Base-by-base conservation (phyloP, 2,113 vertebrate species). In the Myrmophylax atrothorax region DNA sequence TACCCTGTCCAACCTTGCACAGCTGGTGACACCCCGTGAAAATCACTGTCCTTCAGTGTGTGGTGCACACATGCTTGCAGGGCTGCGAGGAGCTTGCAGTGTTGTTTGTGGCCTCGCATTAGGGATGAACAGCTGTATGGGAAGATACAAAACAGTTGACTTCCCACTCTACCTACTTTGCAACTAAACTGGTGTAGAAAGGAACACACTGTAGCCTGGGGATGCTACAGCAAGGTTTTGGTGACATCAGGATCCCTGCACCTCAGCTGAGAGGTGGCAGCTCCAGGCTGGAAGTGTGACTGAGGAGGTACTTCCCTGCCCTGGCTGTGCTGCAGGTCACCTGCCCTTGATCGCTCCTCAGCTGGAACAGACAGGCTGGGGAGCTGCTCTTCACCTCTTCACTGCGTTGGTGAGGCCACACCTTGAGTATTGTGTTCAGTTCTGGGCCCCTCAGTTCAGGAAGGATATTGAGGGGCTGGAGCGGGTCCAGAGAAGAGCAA, bases 1-100 rank as follows among this genome's bases (percentile, higher is more conserved):
- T 70, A 29, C 24, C 20, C 37, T 76, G 49, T 55, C 70, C 44
- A 40, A 3, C 0, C 0, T 18, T 0, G 0, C 23, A 35, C 3
- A 2, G 37, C n/a, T 91, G 81, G 47, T 37, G 25, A 62, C 62
- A 68, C 10, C 31, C 6, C 4, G 44, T 22, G 64, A 56, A 58
- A 66, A 23, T 29, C 3, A 0, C 35, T 62, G 15, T 56, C 8
- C 53, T 28, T 58, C 25, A 44, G 11, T 12, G 24, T 26, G 33
- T n/a, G 52, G 70, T 31, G 40, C 37, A 12, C 33, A 29, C 29
- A 6, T 4, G 1, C 15, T 88, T 59, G 62, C 33, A 76, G 86
- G 31, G 35, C 62, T 67, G 1, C 33, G 33, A n/a, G 37, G 47
- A 38, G 22, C 55, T 67, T 42, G 7, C 5, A 2, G 7, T 80